These are phyloP conservation scores for Syrphus vitripennis DNA, from an alignment of 2,888 invertebrate genomes.

Conservation along the genomic window DNA sequence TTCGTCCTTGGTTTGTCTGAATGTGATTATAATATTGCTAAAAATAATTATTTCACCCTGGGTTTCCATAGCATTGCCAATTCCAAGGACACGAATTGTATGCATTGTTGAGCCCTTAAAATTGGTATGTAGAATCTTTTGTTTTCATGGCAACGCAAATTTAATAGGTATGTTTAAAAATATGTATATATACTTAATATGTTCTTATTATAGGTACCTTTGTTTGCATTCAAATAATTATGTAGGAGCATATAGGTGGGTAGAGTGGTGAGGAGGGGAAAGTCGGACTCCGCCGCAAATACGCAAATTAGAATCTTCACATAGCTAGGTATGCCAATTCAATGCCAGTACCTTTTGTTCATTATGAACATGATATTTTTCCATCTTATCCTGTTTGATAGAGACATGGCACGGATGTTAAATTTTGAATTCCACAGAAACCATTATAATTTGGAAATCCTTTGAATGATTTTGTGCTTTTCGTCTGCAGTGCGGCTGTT, in stretches of 20 bases:
- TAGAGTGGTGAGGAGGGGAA: neutral
- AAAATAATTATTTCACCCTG: neutral
- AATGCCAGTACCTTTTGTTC: neutral
- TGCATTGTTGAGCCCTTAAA: neutral
- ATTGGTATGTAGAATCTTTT: neutral
- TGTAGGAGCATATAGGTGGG: neutral
- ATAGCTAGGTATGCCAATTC: conserved; percentile 6
- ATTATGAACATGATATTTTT: neutral
- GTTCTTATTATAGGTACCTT: too few species aligned
- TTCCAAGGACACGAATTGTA: neutral
- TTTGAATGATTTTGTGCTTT: neutral
- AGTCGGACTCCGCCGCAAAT: neutral
- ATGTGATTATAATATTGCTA: neutral
- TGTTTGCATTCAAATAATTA: neutral
- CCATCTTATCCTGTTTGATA: neutral
- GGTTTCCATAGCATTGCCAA: neutral
- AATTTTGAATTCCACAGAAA: neutral
- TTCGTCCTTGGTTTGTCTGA: neutral
- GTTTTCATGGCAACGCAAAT: neutral
- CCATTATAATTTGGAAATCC: neutral
- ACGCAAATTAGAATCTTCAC: conserved; percentile 11
- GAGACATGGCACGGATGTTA: neutral
- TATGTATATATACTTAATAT: too few species aligned
- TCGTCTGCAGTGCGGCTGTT: too few species aligned
- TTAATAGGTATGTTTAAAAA: too few species aligned